Evolutionary conservation across 2,797 vertebrate genomes (phyloP).

Genomic region (Otolemur crassicaudatus): DNA sequence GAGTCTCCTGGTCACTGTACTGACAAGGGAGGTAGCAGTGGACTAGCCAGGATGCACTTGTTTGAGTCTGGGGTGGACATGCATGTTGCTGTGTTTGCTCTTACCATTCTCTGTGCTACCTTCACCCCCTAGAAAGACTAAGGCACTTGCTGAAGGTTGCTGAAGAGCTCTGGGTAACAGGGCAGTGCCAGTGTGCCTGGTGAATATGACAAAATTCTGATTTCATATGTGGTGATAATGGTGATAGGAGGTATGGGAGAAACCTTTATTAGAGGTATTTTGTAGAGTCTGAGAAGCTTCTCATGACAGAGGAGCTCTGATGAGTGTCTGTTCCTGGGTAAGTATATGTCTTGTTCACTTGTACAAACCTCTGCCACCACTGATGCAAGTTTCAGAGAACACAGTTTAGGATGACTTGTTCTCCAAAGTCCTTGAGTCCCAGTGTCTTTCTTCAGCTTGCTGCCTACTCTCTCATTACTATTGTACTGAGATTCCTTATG

Average conservation of each 20-base stretch:
- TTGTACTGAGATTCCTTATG: not conserved
- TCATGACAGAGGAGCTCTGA: not conserved
- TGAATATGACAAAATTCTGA: not conserved
- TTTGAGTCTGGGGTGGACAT: not conserved
- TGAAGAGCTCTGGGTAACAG: not conserved
- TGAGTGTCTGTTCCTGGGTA: not conserved
- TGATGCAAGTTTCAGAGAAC: not conserved
- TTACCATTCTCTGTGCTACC: accelerated
- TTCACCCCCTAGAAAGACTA: not conserved
- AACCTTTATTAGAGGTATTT: too few species aligned
- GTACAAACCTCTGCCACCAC: not conserved
- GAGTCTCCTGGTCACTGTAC: not conserved
- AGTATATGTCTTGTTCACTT: not conserved
- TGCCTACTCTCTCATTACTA: not conserved
- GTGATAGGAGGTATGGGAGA: not conserved
- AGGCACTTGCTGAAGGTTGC: not conserved
- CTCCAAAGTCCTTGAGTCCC: not conserved
- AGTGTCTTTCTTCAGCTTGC: not conserved
- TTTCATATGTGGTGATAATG: not conserved
- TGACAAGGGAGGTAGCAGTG: not conserved
- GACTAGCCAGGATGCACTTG: not conserved
- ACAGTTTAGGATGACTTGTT: not conserved
- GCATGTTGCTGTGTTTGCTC: not conserved
- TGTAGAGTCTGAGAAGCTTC: not conserved
- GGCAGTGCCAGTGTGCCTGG: not conserved